Base-by-base conservation (phyloP, 1,140 invertebrate species). In the Galendromus occidentalis region DNA sequence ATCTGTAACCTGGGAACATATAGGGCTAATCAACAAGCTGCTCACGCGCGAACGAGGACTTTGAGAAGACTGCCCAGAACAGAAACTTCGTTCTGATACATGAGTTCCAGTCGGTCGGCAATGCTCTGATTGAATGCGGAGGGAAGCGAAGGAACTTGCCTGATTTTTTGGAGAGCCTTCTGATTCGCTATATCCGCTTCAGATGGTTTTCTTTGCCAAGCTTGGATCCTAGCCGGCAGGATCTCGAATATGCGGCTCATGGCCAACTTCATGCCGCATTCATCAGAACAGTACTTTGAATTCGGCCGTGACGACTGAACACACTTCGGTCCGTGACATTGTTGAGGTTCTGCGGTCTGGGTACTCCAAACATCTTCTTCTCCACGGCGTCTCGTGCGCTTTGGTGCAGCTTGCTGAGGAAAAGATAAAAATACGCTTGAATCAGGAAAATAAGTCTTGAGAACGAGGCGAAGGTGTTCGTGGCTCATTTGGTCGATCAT, bases 221-320 rank as follows among this genome's bases (percentile, higher is more conserved):
- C 89, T 74, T 92, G 88, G 66, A 96, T 86, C n/a, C 91, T 80
- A 70, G 88, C 86, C 0, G 92, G 92, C 18, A 97, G 73, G 6
- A 89, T 83, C 79, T 86, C 74, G 69, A 75, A 76, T 2, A 80
- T 76, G 20, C 78, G 75, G 69, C 75, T 86, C 1, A 86, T 89
- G 0, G 94, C 93, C 1, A 98, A 76, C 73, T 86, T 86, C 69
- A 93, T 81, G 0, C 95, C 95, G 76, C 95, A 98, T 66, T 86
- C 82, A 69, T 94, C 84, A 12, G 86, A 90, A 73, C 95, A 98
- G 73, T 98, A 98, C 77, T 98, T 98, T 59, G 90, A 94, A 14
- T 84, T 84, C 29, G 80, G 80, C 7, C 85, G 78, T 0, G 91
- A 87, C 66, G 83, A 82, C 66, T 85, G 81, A 0, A 79, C 80